Conservation (phyloP, 1,140 invertebrate genomes). For the Geopemphigus sp. region DNA sequence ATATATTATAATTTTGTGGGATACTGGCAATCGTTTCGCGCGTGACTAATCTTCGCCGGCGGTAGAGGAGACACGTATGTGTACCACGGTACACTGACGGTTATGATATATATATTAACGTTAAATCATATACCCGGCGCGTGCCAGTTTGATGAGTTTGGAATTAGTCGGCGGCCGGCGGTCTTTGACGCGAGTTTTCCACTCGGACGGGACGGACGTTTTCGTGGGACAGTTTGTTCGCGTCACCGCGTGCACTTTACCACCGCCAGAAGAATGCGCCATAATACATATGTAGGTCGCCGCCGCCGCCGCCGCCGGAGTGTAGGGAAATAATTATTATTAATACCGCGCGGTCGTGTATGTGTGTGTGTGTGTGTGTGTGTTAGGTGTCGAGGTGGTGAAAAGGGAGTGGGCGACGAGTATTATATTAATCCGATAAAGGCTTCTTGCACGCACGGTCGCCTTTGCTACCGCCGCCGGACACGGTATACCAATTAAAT, state of each 20-base stretch:
- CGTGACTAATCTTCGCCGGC: conserved; percentile 5
- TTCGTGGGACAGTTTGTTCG: too few relatives aligned
- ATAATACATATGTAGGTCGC: too few relatives aligned
- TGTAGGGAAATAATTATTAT: not conserved
- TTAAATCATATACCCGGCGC: not conserved
- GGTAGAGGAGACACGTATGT: not conserved
- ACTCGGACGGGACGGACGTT: not conserved
- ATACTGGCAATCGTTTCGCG: not conserved
- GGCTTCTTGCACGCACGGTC: conserved; percentile 5
- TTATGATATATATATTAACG: not conserved
- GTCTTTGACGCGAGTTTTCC: conserved; percentile 7
- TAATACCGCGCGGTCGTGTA: not conserved
- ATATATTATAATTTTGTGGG: not conserved
- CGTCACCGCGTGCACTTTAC: not conserved
- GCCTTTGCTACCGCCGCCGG: conserved; percentile 1
- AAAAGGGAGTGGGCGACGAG: not conserved
- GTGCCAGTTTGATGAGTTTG: conserved; percentile 1
- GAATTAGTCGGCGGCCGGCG: not conserved
- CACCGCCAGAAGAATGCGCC: too few relatives aligned
- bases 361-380: not conserved
- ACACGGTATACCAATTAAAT: conserved; percentile 44
- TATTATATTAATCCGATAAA: conserved; percentile 41
- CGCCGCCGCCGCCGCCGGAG: not conserved
- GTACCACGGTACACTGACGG: not conserved
- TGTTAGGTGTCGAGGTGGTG: not conserved